Evolutionary conservation across 2,888 invertebrate species (phyloP), one percentile per base, ranked within the genome.

Genomic region (Teleiodes luculella): DNA sequence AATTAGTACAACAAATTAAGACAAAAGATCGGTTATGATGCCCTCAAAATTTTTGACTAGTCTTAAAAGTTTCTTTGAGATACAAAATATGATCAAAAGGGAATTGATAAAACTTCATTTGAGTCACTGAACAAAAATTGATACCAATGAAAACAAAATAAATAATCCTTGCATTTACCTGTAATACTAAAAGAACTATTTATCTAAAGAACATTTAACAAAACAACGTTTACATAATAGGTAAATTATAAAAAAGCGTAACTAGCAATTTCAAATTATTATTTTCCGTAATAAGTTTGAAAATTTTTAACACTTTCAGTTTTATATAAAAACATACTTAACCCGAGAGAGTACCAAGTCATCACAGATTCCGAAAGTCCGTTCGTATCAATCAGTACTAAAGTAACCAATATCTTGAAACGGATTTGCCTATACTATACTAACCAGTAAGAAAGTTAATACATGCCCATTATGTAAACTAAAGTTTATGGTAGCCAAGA

Each of bases 281-380:
- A 50, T 56, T 65, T 67, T 64, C 55, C 39, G 56, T 64, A 62
- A 68, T 69, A 67, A 59, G 70, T 76, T 74, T 72, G 68, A 74
- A 75, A 63, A 64, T 66, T 69, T 83, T 69, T 62, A 67, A 71
- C 61, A 74, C 77, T 76, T 80, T 76, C 71, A 78, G 76, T 43
- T 43, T 24, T 43, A 71, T 83, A 80, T 78, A 76, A 82, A 81
- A 50, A 82, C 72, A 78, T 82, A 84, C 85, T 86, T 83, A 85
- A 76, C 82, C 77, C 78, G 76, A 88, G 86, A 88, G 89, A 89
- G 89, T 89, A 89, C 88, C 84, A 87, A 80, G 84, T 87, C 83
- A 88, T 89, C 88, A 89, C 88, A 88, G 88, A 88, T 88, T 86
- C 74, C 78, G 83, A 86, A 78, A 70, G 65, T 80, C 86, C 86